phyloP scores from a whole-genome alignment of 2,113 vertebrate genomes.

The Tragelaphus imberbis region DNA sequence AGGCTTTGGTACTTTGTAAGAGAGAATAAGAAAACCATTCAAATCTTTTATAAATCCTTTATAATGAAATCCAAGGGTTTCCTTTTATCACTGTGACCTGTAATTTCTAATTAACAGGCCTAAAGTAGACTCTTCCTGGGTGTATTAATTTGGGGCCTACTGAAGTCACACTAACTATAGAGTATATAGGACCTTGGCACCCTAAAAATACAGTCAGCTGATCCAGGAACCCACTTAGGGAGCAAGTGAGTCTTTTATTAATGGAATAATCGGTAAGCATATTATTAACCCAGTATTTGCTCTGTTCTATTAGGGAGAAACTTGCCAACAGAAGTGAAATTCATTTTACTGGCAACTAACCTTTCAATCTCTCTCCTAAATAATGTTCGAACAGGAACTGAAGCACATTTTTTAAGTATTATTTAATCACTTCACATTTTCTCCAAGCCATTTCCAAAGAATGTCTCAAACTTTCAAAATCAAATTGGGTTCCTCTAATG shows the following conservation, averaged over 20 bases:
- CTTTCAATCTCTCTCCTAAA: background rate
- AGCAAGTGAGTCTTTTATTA: background rate
- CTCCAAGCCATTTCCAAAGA: slow-evolving; percentile 21
- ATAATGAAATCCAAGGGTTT: background rate
- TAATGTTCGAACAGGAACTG: background rate
- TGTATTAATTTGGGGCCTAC: background rate
- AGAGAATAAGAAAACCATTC: background rate
- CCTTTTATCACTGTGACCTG: background rate
- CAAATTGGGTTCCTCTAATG: background rate
- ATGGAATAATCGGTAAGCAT: background rate
- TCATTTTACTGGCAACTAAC: slow-evolving; percentile 13
- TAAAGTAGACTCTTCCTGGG: background rate
- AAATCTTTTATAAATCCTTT: background rate
- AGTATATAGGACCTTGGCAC: background rate
- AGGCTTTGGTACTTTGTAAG: background rate
- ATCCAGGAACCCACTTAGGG: background rate
- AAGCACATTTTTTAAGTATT: background rate
- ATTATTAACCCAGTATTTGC: background rate
- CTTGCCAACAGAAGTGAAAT: slow-evolving; percentile 1
- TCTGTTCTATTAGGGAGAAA: background rate
- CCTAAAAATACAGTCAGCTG: background rate
- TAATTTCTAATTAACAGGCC: background rate
- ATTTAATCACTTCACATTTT: slow-evolving; percentile 2
- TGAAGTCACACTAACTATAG: background rate
- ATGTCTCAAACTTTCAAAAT: slow-evolving; percentile 27